Evolutionary conservation across 2,888 invertebrate species (phyloP).

Genomic region (Allophyes oxyacanthae): DNA sequence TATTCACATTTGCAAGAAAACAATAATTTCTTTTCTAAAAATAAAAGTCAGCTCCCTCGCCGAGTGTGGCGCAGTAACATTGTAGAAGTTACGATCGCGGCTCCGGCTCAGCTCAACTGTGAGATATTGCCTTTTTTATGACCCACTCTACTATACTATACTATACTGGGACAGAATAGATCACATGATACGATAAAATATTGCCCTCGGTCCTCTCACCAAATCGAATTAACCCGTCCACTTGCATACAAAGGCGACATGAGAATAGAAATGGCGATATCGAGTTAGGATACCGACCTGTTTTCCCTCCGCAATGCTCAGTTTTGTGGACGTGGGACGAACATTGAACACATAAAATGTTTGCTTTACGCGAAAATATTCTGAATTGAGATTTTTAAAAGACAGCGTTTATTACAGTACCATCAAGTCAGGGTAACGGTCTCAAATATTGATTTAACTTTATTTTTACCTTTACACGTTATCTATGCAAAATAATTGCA

Average conservation of each 20-base stretch:
- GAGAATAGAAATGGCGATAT: slow-evolving; percentile 85
- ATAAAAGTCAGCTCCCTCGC: slow-evolving; percentile 79
- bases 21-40: slow-evolving; percentile 77
- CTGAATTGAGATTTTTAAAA: slow-evolving; percentile 43
- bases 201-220: slow-evolving; percentile 84
- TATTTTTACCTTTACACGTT: background rate
- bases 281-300: slow-evolving; percentile 81
- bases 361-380: slow-evolving; percentile 57
- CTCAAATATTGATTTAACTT: background rate
- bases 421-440: background rate
- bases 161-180: slow-evolving; percentile 85
- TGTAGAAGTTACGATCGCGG: slow-evolving; percentile 88
- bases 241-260: slow-evolving; percentile 87
- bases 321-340: slow-evolving; percentile 61
- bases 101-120: slow-evolving; percentile 86
- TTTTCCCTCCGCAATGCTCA: slow-evolving; percentile 73
- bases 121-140: slow-evolving; percentile 89
- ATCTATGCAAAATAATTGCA: too few relatives aligned
- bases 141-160: slow-evolving; percentile 87
- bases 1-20: slow-evolving; percentile 64
- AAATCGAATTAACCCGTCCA: slow-evolving; percentile 89
- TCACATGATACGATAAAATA: slow-evolving; percentile 89
- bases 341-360: slow-evolving; percentile 65
- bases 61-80: slow-evolving; percentile 84
- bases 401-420: slow-evolving; percentile 28